A percentile compares a stretch with the other conserved stretches of the same genome.
These are phyloP conservation scores for Mugil cephalus DNA, from an alignment of 2,113 vertebrate species.

Conservation along the genomic window DNA sequence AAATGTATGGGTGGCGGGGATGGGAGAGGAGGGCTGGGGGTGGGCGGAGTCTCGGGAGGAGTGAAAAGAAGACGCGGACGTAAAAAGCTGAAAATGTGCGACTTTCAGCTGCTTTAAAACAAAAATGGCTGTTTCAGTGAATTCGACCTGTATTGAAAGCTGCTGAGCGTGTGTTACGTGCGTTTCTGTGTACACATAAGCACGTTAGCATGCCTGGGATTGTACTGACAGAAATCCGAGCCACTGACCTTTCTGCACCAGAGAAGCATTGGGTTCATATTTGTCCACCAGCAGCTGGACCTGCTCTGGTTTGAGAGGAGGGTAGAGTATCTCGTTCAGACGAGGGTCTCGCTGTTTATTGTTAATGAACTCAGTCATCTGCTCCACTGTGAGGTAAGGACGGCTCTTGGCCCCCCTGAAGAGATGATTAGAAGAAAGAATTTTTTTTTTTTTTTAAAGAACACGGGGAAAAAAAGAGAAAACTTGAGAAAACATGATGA, in stretches of 20 bases:
- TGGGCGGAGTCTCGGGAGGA: constrained; percentile 1
- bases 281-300: constrained; percentile 97
- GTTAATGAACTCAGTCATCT: constrained; percentile 98
- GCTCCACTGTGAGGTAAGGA: constrained; percentile 93
- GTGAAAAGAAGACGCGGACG: background rate
- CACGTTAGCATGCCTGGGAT: constrained; percentile 10
- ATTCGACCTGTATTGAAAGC: background rate
- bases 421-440: constrained; percentile 68
- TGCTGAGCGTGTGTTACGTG: background rate
- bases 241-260: constrained; percentile 93
- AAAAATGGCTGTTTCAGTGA: too few relatives aligned
- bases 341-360: constrained; percentile 94
- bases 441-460: too few relatives aligned
- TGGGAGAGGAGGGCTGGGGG: background rate
- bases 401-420: constrained; percentile 93
- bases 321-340: constrained; percentile 97
- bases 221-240: constrained; percentile 24
- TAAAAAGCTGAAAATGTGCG: background rate
- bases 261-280: constrained; percentile 90
- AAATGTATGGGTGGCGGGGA: constrained; percentile 20
- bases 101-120: too few relatives aligned
- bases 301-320: constrained; percentile 95
- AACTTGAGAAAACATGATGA: background rate
- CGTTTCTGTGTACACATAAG: constrained; percentile 14
- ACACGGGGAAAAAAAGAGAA: background rate